Conservation (phyloP, 1,140 invertebrate genomes). For the Phymastichus coffea region DNA sequence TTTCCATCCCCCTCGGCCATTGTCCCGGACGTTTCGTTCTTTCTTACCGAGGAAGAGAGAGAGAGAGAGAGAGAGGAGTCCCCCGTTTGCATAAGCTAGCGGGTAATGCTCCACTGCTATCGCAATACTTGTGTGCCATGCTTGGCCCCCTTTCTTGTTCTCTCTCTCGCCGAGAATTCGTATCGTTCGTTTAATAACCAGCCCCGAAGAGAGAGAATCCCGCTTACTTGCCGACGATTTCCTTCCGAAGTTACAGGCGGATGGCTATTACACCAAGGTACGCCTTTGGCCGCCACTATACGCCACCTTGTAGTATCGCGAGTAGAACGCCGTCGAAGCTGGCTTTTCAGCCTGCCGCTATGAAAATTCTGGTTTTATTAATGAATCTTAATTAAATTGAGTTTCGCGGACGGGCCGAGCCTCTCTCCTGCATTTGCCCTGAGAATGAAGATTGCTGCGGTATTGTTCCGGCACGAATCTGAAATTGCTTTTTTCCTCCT, state of each 20-base stretch:
- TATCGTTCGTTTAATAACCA: conserved; percentile 42
- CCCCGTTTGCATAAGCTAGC: conserved; percentile 34
- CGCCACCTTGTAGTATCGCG: background rate
- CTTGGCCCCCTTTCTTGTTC: background rate
- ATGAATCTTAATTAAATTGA: conserved; percentile 15
- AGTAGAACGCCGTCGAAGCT: too few relatives aligned
- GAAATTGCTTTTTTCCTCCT: too few relatives aligned
- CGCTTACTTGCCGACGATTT: conserved; percentile 36
- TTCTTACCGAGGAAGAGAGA: too few relatives aligned
- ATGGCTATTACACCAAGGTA: conserved; percentile 6
- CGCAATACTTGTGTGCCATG: background rate
- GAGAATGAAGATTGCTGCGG: too few relatives aligned
- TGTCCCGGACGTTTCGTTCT: conserved; percentile 24
- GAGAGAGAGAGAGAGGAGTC: too few relatives aligned
- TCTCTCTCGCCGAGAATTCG: conserved; percentile 14
- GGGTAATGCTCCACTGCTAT: conserved; percentile 11
- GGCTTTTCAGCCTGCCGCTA: background rate
- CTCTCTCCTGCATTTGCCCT: background rate
- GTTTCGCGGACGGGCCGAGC: background rate
- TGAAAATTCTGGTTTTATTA: background rate
- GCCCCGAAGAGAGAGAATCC: conserved; percentile 31
- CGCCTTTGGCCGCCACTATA: background rate
- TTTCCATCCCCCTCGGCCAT: conserved; percentile 30
- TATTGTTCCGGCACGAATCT: too few relatives aligned
- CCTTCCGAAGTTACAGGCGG: conserved; percentile 14